These are phyloP conservation scores for Cephus sareptanus DNA, from an alignment of 2,888 invertebrate genomes.

Conservation along the genomic window DNA sequence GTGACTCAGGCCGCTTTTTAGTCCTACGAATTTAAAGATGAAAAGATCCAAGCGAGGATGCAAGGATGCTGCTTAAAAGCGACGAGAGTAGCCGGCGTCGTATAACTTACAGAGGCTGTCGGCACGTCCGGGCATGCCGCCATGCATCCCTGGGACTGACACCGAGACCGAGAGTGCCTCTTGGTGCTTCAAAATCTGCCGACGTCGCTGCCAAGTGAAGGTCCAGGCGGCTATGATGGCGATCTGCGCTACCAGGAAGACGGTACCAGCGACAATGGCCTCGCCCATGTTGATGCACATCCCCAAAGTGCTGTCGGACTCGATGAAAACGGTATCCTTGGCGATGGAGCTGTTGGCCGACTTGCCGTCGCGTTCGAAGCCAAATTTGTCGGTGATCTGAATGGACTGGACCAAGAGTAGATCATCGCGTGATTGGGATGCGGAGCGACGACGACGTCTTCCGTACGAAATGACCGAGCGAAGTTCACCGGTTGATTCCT, in stretches of 20 bases:
- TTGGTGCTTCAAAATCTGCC: slow-evolving; percentile 72
- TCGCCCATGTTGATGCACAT: slow-evolving; percentile 83
- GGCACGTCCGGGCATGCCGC: slow-evolving; percentile 72
- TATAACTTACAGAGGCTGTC: slow-evolving; percentile 89
- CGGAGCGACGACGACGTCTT: slow-evolving; percentile 78
- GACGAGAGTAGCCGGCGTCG: slow-evolving; percentile 84
- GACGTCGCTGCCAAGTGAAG: slow-evolving; percentile 86
- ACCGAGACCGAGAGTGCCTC: slow-evolving; percentile 72
- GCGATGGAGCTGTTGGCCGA: slow-evolving; percentile 59
- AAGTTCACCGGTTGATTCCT: slow-evolving; percentile 85
- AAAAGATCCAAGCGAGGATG: neutral
- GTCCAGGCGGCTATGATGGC: slow-evolving; percentile 90
- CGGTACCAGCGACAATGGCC: slow-evolving; percentile 85
- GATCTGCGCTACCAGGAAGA: slow-evolving; percentile 88
- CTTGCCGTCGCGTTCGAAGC: slow-evolving; percentile 75
- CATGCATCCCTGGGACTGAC: slow-evolving; percentile 72
- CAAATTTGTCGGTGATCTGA: slow-evolving; percentile 93
- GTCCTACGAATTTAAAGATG: neutral
- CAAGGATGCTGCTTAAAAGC: slow-evolving; percentile 68
- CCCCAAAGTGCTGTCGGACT: slow-evolving; percentile 69
- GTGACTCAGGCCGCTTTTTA: neutral
- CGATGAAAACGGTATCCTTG: slow-evolving; percentile 79
- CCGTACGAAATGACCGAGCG: slow-evolving; percentile 87
- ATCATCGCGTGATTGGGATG: slow-evolving; percentile 76
- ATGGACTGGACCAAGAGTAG: slow-evolving; percentile 90